phyloP scores from a whole-genome alignment of 2,113 vertebrate species.

The Leptobrachium leishanense region DNA sequence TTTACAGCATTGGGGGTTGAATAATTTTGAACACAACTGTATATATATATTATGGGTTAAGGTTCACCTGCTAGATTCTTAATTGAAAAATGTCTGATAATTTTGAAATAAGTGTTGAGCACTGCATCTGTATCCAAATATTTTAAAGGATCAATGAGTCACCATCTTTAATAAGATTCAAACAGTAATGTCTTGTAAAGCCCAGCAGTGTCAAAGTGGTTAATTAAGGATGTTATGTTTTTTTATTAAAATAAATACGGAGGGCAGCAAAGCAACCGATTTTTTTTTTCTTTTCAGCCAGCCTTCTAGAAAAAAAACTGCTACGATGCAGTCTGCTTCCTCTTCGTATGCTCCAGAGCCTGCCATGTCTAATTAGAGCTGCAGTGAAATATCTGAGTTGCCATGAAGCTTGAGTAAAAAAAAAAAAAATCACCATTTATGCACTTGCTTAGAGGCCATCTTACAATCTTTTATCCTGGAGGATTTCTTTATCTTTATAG shows the following conservation, averaged over 20 bases:
- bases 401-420: slow-evolving; percentile 29
- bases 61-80: too few species aligned
- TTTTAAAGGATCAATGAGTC: too few species aligned
- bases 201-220: neutral
- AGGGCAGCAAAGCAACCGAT: neutral
- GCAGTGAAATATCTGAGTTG: slow-evolving; percentile 32
- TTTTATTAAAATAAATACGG: neutral
- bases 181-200: neutral
- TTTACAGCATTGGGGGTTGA: too few species aligned
- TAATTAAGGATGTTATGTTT: neutral
- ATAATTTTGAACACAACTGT: too few species aligned
- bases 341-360: slow-evolving; percentile 26
- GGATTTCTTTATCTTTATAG: slow-evolving; percentile 28
- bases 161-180: neutral
- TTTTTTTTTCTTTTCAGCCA: neutral
- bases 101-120: too few species aligned
- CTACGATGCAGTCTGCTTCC: slow-evolving; percentile 2
- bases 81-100: too few species aligned
- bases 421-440: slow-evolving; percentile 18
- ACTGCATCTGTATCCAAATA: too few species aligned
- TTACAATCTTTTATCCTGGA: slow-evolving; percentile 12
- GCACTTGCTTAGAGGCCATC: slow-evolving; percentile 25
- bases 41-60: too few species aligned
- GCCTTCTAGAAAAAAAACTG: slow-evolving; percentile 18
- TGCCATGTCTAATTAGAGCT: slow-evolving; percentile 44